A percentile compares a stretch with the other conserved stretches of the same genome.
Evolutionary conservation across 2,797 vertebrate genomes (phyloP).

Genomic region (Sebastes nivosus): DNA sequence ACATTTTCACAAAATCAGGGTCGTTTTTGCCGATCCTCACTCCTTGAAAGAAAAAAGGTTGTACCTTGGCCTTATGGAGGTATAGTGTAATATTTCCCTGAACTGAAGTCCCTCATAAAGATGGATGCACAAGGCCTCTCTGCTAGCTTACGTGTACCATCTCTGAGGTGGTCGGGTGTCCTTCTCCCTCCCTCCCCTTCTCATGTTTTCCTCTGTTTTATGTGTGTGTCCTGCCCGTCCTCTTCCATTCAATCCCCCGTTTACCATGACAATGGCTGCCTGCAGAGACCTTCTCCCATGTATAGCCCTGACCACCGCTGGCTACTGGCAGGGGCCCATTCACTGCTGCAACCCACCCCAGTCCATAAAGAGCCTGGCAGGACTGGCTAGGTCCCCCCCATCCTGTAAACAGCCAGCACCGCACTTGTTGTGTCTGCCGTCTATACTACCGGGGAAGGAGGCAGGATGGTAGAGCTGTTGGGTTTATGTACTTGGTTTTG

Average conservation of each 20-base stretch:
- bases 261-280: conserved; percentile 79
- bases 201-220: conserved; percentile 73
- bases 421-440: conserved; percentile 65
- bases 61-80: neutral
- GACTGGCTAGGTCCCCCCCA: conserved; percentile 30
- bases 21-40: neutral
- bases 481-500: conserved; percentile 69
- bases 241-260: conserved; percentile 66
- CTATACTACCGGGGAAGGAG: conserved; percentile 18
- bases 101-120: neutral
- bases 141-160: conserved; percentile 44
- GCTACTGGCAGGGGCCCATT: conserved; percentile 69
- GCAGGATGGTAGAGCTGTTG: conserved; percentile 24
- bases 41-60: neutral
- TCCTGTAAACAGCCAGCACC: conserved; percentile 58
- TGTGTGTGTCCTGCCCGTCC: conserved; percentile 76
- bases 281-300: conserved; percentile 66
- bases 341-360: conserved; percentile 50
- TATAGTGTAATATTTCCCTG: neutral
- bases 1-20: neutral
- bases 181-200: conserved; percentile 8
- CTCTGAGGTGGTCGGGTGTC: conserved; percentile 76
- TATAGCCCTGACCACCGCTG: conserved; percentile 62
- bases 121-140: neutral
- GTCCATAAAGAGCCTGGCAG: conserved; percentile 70